Evolutionary conservation across 2,888 invertebrate species (phyloP).

Genomic region (Agonopterix heracliana): DNA sequence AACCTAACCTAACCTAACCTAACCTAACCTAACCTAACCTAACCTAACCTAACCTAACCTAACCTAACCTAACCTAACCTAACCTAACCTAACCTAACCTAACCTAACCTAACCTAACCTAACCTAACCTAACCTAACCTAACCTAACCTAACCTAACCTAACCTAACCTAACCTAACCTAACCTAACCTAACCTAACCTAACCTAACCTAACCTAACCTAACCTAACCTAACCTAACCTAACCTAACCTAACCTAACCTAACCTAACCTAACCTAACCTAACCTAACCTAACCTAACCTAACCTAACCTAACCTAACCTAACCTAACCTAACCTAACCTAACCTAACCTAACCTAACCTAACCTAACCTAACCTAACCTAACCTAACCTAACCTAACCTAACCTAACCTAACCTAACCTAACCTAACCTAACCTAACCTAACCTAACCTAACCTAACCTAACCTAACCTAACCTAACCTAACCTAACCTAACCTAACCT

Average conservation of each 20-base stretch:
- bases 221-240: constrained; percentile 16
- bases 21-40: constrained; percentile 13
- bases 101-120: constrained; percentile 13
- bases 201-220: constrained; percentile 18
- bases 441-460: constrained; percentile 5
- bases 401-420: constrained; percentile 7
- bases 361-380: constrained; percentile 9
- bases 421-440: constrained; percentile 1
- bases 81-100: constrained; percentile 15
- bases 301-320: constrained; percentile 9
- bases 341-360: constrained; percentile 9
- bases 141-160: constrained; percentile 11
- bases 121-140: constrained; percentile 11
- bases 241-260: constrained; percentile 16
- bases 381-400: constrained; percentile 9
- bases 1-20: constrained; percentile 2
- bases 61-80: constrained; percentile 12
- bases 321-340: constrained; percentile 9
- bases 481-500: constrained; percentile 1
- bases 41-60: constrained; percentile 13
- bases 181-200: constrained; percentile 22
- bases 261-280: constrained; percentile 11
- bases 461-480: constrained; percentile 3
- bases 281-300: constrained; percentile 13
- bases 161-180: constrained; percentile 19